Evolutionary conservation across 1,140 invertebrate genomes (phyloP), one percentile per base, ranked within the genome.

Genomic region (Bactericera cockerelli): DNA sequence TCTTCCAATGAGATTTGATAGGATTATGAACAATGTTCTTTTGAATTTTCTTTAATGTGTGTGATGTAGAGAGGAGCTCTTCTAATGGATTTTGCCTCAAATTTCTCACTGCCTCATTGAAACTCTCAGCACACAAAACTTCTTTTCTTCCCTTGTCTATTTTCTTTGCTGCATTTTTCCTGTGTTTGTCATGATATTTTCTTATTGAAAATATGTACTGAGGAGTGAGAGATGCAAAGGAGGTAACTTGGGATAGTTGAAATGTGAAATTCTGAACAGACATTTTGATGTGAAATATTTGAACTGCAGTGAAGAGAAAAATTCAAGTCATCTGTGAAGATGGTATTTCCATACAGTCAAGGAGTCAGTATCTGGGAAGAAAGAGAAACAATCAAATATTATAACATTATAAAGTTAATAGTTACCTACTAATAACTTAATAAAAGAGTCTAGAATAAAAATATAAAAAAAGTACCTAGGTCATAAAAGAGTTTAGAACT

Each of bases 261-360:
- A 22, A 49, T 49, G 42, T 49, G 42, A 49, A 49, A 22, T 49
- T 49, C 19, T 49, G 42, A 49, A 49, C 42, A 19, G 42, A 49
- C 42, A 49, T 49, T 4, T 31, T 31, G 28, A n/a, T n/a, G n/a
- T n/a, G n/a, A n/a, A n/a, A n/a, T n/a, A n/a, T n/a, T n/a, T n/a
- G n/a, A n/a, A n/a, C n/a, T n/a, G n/a, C n/a, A n/a, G n/a, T n/a
- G n/a, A n/a, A n/a, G n/a, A n/a, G n/a, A n/a, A n/a, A n/a, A n/a
- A n/a, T n/a, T n/a, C n/a, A n/a, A n/a, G n/a, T n/a, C n/a, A n/a
- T n/a, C n/a, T n/a, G n/a, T n/a, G n/a, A n/a, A n/a, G n/a, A n/a
- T n/a, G n/a, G n/a, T n/a, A n/a, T n/a, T n/a, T n/a, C n/a, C n/a
- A n/a, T n/a, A n/a, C n/a, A n/a, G n/a, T n/a, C n/a, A n/a, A n/a